Conservation (phyloP, 2,113 vertebrate species). For the Acinonyx jubatus region DNA sequence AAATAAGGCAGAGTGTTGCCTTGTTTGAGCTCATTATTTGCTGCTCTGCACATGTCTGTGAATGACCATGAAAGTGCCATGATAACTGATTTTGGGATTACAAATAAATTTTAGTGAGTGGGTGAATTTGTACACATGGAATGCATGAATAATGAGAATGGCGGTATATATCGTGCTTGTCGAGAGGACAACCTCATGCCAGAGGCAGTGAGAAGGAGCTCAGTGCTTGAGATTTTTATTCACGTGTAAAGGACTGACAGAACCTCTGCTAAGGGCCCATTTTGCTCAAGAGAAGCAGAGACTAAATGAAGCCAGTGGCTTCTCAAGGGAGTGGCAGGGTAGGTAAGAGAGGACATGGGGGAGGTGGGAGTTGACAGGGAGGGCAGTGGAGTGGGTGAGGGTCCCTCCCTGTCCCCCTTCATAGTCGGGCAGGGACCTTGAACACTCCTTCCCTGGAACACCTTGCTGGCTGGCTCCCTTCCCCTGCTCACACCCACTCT, state of each 20-base stretch:
- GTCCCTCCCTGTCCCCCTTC: not conserved
- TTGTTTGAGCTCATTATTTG: not conserved
- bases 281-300: not conserved
- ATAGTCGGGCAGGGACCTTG: not conserved
- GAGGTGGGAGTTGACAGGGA: no score
- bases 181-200: not conserved
- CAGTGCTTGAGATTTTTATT: not conserved
- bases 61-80: fast-evolving
- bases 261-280: not conserved
- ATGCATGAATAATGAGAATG: not conserved
- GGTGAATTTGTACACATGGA: not conserved
- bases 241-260: not conserved
- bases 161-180: fast-evolving
- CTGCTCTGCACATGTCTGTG: fast-evolving
- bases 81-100: not conserved
- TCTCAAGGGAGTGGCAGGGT: not conserved
- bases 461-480: not conserved
- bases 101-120: not conserved
- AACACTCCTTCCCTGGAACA: fast-evolving
- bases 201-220: not conserved
- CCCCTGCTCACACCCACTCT: not conserved
- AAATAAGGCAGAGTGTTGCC: not conserved
- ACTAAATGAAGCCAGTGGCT: not conserved
- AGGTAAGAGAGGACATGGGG: not conserved
- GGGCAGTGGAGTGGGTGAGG: fast-evolving